Evolutionary conservation across 53 echinoderm and acorn worm species (phyloP), one percentile per base, ranked within the genome.

Genomic region (Holothuria leucospilota): DNA sequence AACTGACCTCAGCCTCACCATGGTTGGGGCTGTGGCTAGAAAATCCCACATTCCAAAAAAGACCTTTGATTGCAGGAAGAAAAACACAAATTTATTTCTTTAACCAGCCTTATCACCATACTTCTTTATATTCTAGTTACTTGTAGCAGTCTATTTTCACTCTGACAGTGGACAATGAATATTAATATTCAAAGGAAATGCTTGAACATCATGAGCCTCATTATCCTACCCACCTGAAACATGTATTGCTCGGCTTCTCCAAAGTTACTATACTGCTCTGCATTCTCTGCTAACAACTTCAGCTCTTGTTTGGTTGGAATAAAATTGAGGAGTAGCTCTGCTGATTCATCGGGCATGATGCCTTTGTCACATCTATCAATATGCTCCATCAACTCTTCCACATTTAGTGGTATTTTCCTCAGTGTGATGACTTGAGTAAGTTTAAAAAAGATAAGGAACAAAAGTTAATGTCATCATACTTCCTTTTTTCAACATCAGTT

Each of bases 161-260:
- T 3, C 34, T 34, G 34, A 34, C 34, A 34, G 3, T 3, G 3
- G 34, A 1, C 34, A 34, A 2, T 2, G 34, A 34, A 34, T 3
- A 2, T 34, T 2, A 49, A 49, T 49, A 49, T 49, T 11, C 49
- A 49, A 49, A 49, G 1, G 49, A 49, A 13, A 9, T 49, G 49
- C 49, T 49, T 9, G 5, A 42, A 49, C 13, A 49, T 49, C 13
- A 49, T 13, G 0, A 9, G 13, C 13, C 3, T 49, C 49, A 49
- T 49, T 49, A 13, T 13, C 6, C 49, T 6, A 65, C 58, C 30
- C 71, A 96, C 96, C 91, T 96, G 94, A 74, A 96, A 96, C 94
- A 94, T 92, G 41, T 92, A 92, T 51, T 94, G 92, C 42, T 96
- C 96, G 1, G 94, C 96, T 58, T 96, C 96, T 0, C 92, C 96